Base-by-base conservation (phyloP, 2,113 vertebrate genomes). In the Thamnaconus septentrionalis region DNA sequence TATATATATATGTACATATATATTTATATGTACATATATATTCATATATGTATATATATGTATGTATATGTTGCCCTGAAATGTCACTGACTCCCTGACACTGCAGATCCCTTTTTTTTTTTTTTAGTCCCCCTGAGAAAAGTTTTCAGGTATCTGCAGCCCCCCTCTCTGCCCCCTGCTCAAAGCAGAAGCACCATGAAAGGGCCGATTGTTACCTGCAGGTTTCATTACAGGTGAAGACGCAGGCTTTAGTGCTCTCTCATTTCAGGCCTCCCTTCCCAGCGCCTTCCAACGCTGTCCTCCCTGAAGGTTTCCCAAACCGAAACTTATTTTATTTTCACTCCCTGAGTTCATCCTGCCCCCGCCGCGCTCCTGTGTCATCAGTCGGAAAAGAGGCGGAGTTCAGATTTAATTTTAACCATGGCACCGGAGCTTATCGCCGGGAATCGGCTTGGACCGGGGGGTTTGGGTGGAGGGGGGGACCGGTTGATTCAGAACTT, bases 191-290 rank as follows among this genome's bases (percentile, higher is more conserved):
- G 3, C 59, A 7, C 9, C 61, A 78, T 89, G 81, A 89, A 90
- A 82, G 79, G 66, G 55, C 62, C 43, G 55, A 84, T 88, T 89
- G 88, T 91, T 71, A 69, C 69, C 69, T 41, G 65, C 59, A 65
- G 76, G 74, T 87, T 89, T 81, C 66, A 70, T 70, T 85, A 41
- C 81, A 80, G 78, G 66, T 84, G 74, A 84, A 84, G 72, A 78
- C 58, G 8, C 66, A 52, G 67, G 6, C 8, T 59, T 62, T 39
- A 59, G 7, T 46, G 45, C 63, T 77, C 82, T 86, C 80, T 74
- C 11, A 40, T 86, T 86, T 85, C 83, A 84, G 67, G 4, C 39
- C 43, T 41, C 40, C 5, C 64, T 31, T 31, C 18, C 18, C 18
- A 31, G 18, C 18, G 18, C 18, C 49, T 31, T 31, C 55, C 61